These are phyloP conservation scores for Notodonta ziczac DNA, from an alignment of 2,888 invertebrate species.

Conservation along the genomic window DNA sequence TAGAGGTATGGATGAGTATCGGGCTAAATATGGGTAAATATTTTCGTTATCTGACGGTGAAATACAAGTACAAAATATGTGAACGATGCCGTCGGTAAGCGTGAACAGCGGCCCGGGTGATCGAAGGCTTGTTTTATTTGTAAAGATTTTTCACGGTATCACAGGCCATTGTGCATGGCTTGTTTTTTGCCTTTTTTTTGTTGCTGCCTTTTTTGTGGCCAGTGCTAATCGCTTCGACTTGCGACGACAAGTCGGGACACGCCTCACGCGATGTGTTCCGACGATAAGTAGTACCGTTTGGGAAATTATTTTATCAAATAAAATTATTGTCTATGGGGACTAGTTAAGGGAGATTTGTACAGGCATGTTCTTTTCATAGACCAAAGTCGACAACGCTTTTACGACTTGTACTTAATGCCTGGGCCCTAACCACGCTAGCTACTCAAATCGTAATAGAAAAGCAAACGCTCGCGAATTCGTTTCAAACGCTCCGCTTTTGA, in stretches of 20 bases:
- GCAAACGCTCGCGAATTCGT: too few relatives aligned
- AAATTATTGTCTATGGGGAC: background rate
- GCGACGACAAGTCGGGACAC: constrained; percentile 73
- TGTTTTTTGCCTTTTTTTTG: constrained; percentile 40
- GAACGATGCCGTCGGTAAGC: constrained; percentile 42
- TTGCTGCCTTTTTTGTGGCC: constrained; percentile 50
- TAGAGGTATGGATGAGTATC: too few relatives aligned
- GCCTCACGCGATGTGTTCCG: constrained; percentile 50
- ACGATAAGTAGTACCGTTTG: constrained; percentile 15
- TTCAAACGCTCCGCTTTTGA: too few relatives aligned
- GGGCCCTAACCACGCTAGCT: too few relatives aligned
- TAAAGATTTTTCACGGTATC: constrained; percentile 69
- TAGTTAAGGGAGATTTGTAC: background rate
- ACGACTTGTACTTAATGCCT: too few relatives aligned
- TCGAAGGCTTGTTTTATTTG: constrained; percentile 60
- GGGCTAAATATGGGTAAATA: too few relatives aligned
- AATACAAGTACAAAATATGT: constrained; percentile 2
- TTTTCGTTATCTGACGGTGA: too few relatives aligned
- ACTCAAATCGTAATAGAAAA: too few relatives aligned
- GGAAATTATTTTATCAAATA: constrained; percentile 19
- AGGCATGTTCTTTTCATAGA: background rate
- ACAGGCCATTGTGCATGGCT: constrained; percentile 59
- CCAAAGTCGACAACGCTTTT: too few relatives aligned
- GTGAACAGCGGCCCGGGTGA: constrained; percentile 40
- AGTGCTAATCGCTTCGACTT: constrained; percentile 64